Evolutionary conservation across 2,888 invertebrate species (phyloP), one percentile per base, ranked within the genome.

Genomic region (Augochlorella aurata): DNA sequence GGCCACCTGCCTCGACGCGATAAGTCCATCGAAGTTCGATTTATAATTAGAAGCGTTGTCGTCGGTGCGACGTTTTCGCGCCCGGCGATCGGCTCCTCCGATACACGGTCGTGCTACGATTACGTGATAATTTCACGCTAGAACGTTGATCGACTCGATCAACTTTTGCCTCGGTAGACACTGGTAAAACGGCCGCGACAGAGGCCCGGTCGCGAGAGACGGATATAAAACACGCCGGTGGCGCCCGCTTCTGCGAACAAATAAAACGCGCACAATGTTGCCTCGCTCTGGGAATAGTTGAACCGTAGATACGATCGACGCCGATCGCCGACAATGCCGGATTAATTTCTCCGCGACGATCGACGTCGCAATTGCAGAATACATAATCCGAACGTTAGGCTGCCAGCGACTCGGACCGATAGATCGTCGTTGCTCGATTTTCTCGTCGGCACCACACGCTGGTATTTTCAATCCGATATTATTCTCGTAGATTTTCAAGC

Each of bases 31-130:
- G 74, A 69, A 80, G 69, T 80, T 80, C 54, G 45, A 65, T 69
- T 73, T 81, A 81, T 81, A 81, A 80, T 74, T 81, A 80, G 80
- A 65, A 69, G 29, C 63, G 58, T 71, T 67, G 70, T 50, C 52
- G 49, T 50, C 52, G 49, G 47, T 18, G 29, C 52, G 45, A 14
- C 47, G 54, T 77, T 61, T 50, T 52, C 54, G 61, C 61, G 61
- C 63, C 18, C 63, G 63, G 47, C 58, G 76, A 49, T 44, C 67
- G 72, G 44, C 63, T 50, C 52, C 72, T 38, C 49, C 49, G 52
- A 18, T 18, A 18, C 47, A 38, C 21, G 10, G 12, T 18, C 47
- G 50, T n/a, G 29, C 24, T 61, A 61, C 63, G 65, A 72, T 71
- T 68, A 68, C 54, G 68, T 18, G 66, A 71, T 50, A 45, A 80